These are phyloP conservation scores for Heliconius hortense DNA, from an alignment of 2,888 invertebrate species.

Conservation along the genomic window DNA sequence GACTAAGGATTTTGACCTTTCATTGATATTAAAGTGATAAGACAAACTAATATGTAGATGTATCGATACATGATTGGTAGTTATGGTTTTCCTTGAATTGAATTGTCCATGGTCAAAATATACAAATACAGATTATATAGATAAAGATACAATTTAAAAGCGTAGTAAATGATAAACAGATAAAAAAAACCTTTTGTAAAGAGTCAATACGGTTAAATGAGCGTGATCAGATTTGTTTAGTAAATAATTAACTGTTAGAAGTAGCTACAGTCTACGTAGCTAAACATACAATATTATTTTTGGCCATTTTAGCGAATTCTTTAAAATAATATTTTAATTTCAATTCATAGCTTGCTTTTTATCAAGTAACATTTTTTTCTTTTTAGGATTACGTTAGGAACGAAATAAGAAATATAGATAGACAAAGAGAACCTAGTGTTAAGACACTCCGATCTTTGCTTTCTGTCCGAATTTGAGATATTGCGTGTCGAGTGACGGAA, in stretches of 20 bases:
- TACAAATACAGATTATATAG: neutral
- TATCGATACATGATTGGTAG: neutral
- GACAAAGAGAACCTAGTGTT: neutral
- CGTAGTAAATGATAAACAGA: neutral
- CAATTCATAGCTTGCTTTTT: neutral
- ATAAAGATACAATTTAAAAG: neutral
- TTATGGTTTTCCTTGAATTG: conserved; percentile 3
- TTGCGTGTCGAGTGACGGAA: neutral
- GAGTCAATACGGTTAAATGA: neutral
- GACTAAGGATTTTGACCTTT: conserved; percentile 8
- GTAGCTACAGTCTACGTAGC: no score
- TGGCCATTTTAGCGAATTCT: neutral
- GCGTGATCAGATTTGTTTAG: neutral
- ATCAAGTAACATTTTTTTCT: neutral
- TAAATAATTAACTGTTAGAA: no score
- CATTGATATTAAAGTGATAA: conserved; percentile 4
- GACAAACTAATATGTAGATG: neutral
- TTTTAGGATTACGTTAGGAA: neutral
- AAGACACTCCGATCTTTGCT: neutral
- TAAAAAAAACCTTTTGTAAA: neutral
- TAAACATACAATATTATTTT: neutral
- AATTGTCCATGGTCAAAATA: conserved; percentile 7
- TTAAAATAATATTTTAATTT: no score
- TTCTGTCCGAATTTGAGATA: neutral
- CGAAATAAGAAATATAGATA: neutral